Evolutionary conservation across 2,113 vertebrate species (phyloP).

Genomic region (Tachycineta bicolor): DNA sequence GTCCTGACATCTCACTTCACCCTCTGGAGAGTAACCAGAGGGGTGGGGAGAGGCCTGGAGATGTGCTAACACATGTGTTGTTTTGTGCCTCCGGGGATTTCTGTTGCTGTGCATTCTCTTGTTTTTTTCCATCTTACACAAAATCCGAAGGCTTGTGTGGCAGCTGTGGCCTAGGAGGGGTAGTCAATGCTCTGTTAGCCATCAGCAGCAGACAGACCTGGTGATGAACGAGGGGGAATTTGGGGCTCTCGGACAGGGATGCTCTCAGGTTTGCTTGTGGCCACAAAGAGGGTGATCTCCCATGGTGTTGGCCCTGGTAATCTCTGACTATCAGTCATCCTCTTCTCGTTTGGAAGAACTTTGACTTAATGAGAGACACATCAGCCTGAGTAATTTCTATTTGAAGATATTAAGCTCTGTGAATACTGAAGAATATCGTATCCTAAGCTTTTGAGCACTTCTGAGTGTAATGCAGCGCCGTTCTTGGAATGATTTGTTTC

Average conservation of each 20-base stretch:
- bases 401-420: slow-evolving; percentile 50
- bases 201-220: not conserved
- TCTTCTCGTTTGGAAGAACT: slow-evolving; percentile 22
- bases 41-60: not conserved
- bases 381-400: slow-evolving; percentile 59
- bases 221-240: not conserved
- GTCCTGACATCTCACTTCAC: not conserved
- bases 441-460: slow-evolving; percentile 51
- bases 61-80: not conserved
- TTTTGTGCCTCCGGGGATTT: not conserved
- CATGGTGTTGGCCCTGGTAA: not conserved
- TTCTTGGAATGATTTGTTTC: slow-evolving; percentile 66
- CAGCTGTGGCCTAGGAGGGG: not conserved
- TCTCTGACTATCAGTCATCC: slow-evolving; percentile 20
- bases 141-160: not conserved
- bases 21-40: not conserved
- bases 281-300: not conserved
- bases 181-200: not conserved
- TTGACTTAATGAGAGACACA: slow-evolving; percentile 45
- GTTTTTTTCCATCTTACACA: not conserved
- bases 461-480: slow-evolving; percentile 37
- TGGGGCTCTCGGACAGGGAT: rapidly evolving
- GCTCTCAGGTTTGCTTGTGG: not conserved
- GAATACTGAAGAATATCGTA: slow-evolving; percentile 23
- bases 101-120: not conserved